phyloP scores from a whole-genome alignment of 2,113 vertebrate genomes.

The Pygoscelis antarcticus region DNA sequence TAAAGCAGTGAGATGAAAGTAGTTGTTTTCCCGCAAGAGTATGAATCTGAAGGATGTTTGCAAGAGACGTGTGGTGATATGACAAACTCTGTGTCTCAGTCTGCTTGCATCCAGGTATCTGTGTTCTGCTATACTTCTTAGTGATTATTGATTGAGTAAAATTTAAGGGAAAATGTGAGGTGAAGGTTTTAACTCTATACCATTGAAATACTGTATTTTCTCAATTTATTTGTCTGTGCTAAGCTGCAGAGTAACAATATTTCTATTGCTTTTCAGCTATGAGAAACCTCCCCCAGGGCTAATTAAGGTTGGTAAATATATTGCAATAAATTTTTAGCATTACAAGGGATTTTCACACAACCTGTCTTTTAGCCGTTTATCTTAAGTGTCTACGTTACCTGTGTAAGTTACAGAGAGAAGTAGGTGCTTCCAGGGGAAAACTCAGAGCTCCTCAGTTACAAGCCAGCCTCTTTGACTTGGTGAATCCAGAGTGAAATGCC shows the following conservation, averaged over 20 bases:
- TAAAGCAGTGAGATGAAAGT: neutral
- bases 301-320: conserved; percentile 83
- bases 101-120: neutral
- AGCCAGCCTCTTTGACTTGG: neutral
- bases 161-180: neutral
- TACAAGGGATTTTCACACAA: neutral
- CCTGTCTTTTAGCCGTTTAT: neutral
- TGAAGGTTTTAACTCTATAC: neutral
- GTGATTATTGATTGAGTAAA: neutral
- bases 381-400: neutral
- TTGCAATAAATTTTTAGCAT: neutral
- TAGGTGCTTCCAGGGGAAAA: neutral
- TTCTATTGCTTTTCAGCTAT: conserved; percentile 78
- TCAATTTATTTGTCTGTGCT: neutral
- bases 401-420: neutral
- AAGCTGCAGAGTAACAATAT: neutral
- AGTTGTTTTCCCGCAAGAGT: neutral
- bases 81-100: neutral
- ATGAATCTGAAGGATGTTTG: neutral
- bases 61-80: neutral
- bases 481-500: neutral
- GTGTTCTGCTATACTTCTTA: neutral
- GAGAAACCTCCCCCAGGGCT: conserved; percentile 91
- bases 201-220: neutral
- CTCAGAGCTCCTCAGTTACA: neutral